Percentiles rank a stretch among this genome's conserved stretches.
Evolutionary conservation across 2,113 vertebrate species (phyloP).

Genomic region (Callorhinus ursinus): DNA sequence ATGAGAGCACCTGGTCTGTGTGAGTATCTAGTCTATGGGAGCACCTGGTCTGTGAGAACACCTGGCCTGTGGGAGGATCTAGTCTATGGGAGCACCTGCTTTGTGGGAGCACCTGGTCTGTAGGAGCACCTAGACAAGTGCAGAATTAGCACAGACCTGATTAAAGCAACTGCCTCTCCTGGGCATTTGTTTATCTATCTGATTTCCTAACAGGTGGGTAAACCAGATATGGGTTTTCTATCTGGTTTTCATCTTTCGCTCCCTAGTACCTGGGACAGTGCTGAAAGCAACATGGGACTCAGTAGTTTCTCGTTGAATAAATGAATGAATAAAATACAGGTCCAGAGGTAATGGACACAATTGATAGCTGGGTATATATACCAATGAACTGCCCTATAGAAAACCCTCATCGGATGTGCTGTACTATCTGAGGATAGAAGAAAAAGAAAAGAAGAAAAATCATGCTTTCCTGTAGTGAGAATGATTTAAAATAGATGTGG

Average conservation of each 20-base stretch:
- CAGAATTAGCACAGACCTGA: rapidly evolving
- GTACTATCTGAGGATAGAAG: neutral
- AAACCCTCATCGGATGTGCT: rapidly evolving
- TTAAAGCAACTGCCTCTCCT: neutral
- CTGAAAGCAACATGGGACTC: rapidly evolving
- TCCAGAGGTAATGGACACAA: too few relatives aligned
- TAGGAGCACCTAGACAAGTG: neutral
- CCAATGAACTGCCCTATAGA: rapidly evolving
- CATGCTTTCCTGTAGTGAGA: neutral
- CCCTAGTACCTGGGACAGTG: neutral
- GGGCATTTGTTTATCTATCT: rapidly evolving
- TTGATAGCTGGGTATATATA: rapidly evolving
- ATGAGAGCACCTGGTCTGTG: too few relatives aligned
- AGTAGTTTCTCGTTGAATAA: neutral
- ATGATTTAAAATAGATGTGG: neutral
- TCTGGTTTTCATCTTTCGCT: neutral
- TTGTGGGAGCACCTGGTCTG: neutral
- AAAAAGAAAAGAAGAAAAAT: neutral
- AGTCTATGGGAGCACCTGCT: too few relatives aligned
- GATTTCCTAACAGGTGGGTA: neutral
- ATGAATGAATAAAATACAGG: neutral
- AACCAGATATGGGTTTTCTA: rapidly evolving
- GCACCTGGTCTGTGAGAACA: too few relatives aligned
- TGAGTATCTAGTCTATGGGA: too few relatives aligned
- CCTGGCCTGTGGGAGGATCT: too few relatives aligned